Evolutionary conservation across 1,140 invertebrate species (phyloP), one percentile per base, ranked within the genome.

Genomic region (Drosophila orosa): DNA sequence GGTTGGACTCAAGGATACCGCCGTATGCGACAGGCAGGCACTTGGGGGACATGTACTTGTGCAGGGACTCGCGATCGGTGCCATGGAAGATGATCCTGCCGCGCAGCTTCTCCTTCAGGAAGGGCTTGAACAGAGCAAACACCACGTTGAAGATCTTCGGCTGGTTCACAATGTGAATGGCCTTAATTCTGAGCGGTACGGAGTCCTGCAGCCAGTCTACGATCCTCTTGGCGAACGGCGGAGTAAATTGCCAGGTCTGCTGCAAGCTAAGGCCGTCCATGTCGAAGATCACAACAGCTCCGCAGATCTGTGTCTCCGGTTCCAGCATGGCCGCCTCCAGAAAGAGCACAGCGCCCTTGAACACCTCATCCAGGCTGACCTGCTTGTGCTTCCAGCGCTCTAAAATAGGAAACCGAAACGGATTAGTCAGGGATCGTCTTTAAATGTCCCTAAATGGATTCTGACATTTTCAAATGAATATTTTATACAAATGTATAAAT

Each of bases 131-230:
- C 12, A 98, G 93, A 10, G 95, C 94, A 91, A 97, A 98, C 2
- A 98, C 95, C 92, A 97, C 95, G 84, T 97, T 97, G 92, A 98
- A 98, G 48, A 98, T 93, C 75, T 95, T 96, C 0, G 97, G 97
- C 91, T 98, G 97, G 91, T 98, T 97, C 3, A 98, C 93, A 55
- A 98, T 95, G 82, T 98, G 97, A 45, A 98, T 94, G 48, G 95
- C 96, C 92, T 98, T 98, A 27, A 98, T 93, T 78, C 97, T 94
- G 5, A 96, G 91, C 0, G 97, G 96, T 54, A 97, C 94, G 33
- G 95, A 94, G 74, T 98, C 97, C 71, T 92, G 96, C 15, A 97
- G 92, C 94, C 95, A 96, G 72, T 97, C 96, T 3, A 97, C 95
- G 62, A 97, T 96, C 71, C 95, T 94, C 82, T 96, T 97, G 29